phyloP scores from a whole-genome alignment of 2,797 vertebrate genomes.

The Brachymystax lenok region DNA sequence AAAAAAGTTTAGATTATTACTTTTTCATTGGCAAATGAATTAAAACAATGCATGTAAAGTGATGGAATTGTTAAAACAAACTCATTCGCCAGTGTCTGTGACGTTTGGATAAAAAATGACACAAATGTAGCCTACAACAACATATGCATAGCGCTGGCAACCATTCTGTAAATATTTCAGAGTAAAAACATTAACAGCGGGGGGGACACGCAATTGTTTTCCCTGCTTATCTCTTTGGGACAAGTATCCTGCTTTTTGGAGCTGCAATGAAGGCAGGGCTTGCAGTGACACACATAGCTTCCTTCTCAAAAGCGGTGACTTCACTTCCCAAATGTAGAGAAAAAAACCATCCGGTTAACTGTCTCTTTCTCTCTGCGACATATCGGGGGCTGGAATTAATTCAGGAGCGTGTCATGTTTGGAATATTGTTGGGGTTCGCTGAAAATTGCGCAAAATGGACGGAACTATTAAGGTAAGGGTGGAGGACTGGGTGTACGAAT shows the following conservation, averaged over 20 bases:
- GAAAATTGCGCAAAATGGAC: conserved; percentile 95
- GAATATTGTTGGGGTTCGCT: conserved; percentile 89
- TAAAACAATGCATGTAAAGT: neutral
- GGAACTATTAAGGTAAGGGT: conserved; percentile 99
- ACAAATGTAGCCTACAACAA: conserved; percentile 52
- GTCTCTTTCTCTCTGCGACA: conserved; percentile 91
- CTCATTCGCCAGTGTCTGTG: conserved; percentile 36
- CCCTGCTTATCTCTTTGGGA: conserved; percentile 89
- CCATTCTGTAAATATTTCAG: conserved; percentile 81
- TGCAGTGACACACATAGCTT: conserved; percentile 84
- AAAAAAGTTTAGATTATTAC: conserved; percentile 13
- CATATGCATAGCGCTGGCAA: conserved; percentile 62
- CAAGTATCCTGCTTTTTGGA: conserved; percentile 91
- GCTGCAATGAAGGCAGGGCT: conserved; percentile 87
- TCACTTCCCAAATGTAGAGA: conserved; percentile 99
- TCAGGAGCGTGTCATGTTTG: conserved; percentile 97
- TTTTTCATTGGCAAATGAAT: conserved; percentile 10
- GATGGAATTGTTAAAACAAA: no score
- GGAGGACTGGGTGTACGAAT: conserved; percentile 69
- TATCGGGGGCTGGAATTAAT: conserved; percentile 85
- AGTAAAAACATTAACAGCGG: conserved; percentile 76
- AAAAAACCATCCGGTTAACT: conserved; percentile 97
- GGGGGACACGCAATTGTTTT: conserved; percentile 81
- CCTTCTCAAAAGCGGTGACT: conserved; percentile 95
- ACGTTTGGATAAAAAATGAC: conserved; percentile 45